Conservation (phyloP, 1,140 invertebrate species). For the Cyclina sinensis region DNA sequence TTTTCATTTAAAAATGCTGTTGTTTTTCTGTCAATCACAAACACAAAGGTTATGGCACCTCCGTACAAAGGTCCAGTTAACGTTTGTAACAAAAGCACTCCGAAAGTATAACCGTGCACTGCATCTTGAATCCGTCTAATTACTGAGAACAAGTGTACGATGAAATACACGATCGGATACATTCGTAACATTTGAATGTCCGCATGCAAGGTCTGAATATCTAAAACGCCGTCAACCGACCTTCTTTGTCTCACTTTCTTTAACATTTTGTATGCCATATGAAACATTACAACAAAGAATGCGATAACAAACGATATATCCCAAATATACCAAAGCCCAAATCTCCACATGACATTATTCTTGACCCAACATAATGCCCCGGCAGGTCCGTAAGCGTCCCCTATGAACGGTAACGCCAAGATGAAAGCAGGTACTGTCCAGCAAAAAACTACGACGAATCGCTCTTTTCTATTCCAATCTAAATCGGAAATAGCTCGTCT, state of each 20-base stretch:
- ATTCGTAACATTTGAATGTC: slow-evolving; percentile 9
- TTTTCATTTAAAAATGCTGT: not conserved
- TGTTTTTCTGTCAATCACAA: slow-evolving; percentile 21
- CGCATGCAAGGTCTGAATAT: not conserved
- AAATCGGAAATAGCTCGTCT: not conserved
- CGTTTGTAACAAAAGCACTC: not conserved
- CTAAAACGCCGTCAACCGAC: not conserved
- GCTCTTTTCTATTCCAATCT: not conserved
- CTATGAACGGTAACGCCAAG: not conserved
- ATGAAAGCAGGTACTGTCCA: slow-evolving; percentile 13
- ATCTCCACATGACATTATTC: not conserved
- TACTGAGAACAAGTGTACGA: slow-evolving; percentile 8
- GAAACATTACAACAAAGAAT: not conserved
- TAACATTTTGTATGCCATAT: not conserved
- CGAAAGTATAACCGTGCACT: not conserved
- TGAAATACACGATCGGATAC: slow-evolving; percentile 31
- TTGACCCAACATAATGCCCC: slow-evolving; percentile 38
- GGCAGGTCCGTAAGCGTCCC: slow-evolving; percentile 18
- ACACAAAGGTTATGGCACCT: not conserved
- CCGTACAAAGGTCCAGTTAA: not conserved
- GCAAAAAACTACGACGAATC: not conserved
- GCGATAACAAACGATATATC: not conserved
- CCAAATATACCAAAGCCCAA: slow-evolving; percentile 39
- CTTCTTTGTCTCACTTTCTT: not conserved
- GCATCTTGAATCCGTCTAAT: slow-evolving; percentile 13